Conservation (phyloP, 2,888 invertebrate species). For the Lasioglossum leucozonium region DNA sequence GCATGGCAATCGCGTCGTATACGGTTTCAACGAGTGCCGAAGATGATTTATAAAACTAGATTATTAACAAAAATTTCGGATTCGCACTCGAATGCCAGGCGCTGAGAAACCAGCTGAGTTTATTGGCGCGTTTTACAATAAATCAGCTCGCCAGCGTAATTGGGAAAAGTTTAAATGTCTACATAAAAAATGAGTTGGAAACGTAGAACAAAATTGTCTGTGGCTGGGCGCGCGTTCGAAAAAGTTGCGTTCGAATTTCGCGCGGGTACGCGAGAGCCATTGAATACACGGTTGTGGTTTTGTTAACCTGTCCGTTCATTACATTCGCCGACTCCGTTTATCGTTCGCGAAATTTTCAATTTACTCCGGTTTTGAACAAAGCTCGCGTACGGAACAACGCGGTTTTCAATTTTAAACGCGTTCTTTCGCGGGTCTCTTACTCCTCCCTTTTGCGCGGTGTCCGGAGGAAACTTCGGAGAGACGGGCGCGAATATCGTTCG, state of each 20-base stretch:
- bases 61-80: not conserved
- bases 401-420: not conserved
- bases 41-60: too few species aligned
- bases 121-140: not conserved
- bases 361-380: not conserved
- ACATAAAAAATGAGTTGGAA: not conserved
- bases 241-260: not conserved
- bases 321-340: not conserved
- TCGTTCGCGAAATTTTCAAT: not conserved
- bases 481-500: not conserved
- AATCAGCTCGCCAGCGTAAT: not conserved
- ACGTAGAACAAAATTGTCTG: not conserved
- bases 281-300: not conserved
- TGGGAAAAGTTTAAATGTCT: not conserved
- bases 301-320: not conserved
- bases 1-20: not conserved
- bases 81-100: not conserved
- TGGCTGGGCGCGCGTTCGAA: not conserved
- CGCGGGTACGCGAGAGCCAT: not conserved
- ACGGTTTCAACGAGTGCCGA: not conserved
- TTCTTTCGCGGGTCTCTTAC: not conserved
- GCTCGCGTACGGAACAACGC: not conserved
- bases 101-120: not conserved
- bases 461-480: not conserved
- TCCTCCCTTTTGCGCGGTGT: not conserved